A percentile compares a stretch with the other conserved stretches of the same genome.
phyloP scores from a whole-genome alignment of 2,888 invertebrate species.

The Clitarchus hookeri region DNA sequence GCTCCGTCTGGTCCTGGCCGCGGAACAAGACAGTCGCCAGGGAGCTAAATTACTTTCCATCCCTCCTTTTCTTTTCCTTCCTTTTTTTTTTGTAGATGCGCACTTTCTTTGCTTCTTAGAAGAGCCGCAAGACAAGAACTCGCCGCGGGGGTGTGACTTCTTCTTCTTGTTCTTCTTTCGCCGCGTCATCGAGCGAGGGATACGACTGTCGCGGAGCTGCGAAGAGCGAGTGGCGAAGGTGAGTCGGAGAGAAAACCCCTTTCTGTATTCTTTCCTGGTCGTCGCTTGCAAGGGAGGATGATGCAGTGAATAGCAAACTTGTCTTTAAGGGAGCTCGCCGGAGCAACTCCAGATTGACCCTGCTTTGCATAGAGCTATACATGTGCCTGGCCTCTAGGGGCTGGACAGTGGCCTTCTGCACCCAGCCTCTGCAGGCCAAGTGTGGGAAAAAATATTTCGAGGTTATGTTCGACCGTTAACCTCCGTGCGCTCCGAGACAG shows the following conservation, averaged over 20 bases:
- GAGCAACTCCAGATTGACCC: not conserved
- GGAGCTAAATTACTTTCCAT: constrained; percentile 24
- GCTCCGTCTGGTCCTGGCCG: not conserved
- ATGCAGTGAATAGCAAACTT: not conserved
- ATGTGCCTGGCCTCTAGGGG: not conserved
- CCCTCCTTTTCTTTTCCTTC: constrained; percentile 17
- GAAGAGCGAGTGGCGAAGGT: not conserved
- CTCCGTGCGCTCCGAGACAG: not conserved
- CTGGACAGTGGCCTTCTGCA: not conserved
- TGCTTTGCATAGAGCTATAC: constrained; percentile 24
- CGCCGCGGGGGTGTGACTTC: not conserved
- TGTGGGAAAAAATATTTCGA: not conserved
- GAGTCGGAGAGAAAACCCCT: not conserved
- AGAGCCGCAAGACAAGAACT: constrained; percentile 8
- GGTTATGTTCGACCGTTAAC: not conserved
- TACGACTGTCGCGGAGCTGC: not conserved
- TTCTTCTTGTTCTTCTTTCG: constrained; percentile 15
- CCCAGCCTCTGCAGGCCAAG: not conserved
- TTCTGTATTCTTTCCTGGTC: not conserved
- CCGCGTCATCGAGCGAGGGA: not conserved
- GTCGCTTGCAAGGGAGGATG: not conserved
- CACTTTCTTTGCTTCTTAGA: constrained; percentile 1
- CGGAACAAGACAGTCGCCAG: constrained; percentile 9
- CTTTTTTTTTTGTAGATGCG: not conserved
- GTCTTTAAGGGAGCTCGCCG: not conserved